phyloP scores from a whole-genome alignment of 64 coral and sea anemone genomes.

The Montipora cactus region DNA sequence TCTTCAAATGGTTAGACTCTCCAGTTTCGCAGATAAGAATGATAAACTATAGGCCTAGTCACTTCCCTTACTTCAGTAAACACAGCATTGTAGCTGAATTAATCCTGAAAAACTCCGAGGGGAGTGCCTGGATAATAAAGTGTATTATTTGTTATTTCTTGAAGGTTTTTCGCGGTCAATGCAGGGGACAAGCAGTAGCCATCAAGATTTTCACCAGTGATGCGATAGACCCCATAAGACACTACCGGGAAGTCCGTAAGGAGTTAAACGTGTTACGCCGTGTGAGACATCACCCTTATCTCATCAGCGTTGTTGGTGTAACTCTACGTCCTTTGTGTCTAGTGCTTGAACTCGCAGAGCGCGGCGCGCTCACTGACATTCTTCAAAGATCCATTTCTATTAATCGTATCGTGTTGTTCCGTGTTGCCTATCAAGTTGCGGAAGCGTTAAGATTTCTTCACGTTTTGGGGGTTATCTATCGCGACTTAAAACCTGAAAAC shows the following conservation, averaged over 20 bases:
- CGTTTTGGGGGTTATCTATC: conserved; percentile 85
- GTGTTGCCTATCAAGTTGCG: conserved; percentile 93
- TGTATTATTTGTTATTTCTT: not conserved
- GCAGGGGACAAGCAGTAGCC: conserved; percentile 76
- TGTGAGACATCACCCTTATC: conserved; percentile 88
- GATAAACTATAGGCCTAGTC: too few relatives aligned
- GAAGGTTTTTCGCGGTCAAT: conserved; percentile 78
- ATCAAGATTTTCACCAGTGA: conserved; percentile 84
- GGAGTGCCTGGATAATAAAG: not conserved
- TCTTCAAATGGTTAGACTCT: too few relatives aligned
- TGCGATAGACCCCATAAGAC: conserved; percentile 71
- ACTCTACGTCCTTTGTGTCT: conserved; percentile 88
- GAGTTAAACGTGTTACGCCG: conserved; percentile 92
- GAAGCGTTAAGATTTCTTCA: conserved; percentile 91
- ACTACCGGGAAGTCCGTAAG: conserved; percentile 90
- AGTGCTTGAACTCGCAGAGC: conserved; percentile 89
- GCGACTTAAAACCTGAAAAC: conserved; percentile 96
- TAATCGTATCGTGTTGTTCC: conserved; percentile 80
- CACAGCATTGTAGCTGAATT: too few relatives aligned
- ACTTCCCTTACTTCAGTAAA: too few relatives aligned
- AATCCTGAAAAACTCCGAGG: too few relatives aligned
- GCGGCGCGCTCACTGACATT: conserved; percentile 74
- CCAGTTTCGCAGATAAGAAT: too few relatives aligned
- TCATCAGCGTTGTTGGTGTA: conserved; percentile 95
- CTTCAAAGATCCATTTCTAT: conserved; percentile 52